Percentiles rank a stretch among this genome's conserved stretches.
phyloP scores from a whole-genome alignment of 1,140 invertebrate genomes.

The Nautilus pompilius region DNA sequence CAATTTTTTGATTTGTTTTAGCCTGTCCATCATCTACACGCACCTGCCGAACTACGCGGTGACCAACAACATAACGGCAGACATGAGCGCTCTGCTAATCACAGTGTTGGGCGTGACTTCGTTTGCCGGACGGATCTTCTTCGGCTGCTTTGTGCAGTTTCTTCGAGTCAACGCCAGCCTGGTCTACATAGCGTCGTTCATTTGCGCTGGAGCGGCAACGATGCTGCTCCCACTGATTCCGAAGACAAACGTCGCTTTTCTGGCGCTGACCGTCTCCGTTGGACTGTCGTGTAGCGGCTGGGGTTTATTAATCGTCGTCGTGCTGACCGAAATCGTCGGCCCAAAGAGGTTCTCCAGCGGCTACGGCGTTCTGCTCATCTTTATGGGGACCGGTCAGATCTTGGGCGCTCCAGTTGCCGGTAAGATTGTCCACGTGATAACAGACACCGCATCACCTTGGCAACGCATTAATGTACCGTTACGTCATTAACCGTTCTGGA shows the following conservation, averaged over 20 bases:
- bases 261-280: slow-evolving; percentile 16
- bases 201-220: slow-evolving; percentile 14
- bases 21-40: slow-evolving; percentile 24
- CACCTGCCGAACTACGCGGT: slow-evolving; percentile 21
- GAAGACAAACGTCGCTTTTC: slow-evolving; percentile 11
- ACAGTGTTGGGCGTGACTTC: slow-evolving; percentile 73
- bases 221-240: slow-evolving; percentile 13
- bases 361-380: slow-evolving; percentile 28
- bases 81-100: slow-evolving; percentile 69
- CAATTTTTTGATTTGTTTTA: slow-evolving; percentile 22
- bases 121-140: slow-evolving; percentile 23
- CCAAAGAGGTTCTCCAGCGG: slow-evolving; percentile 19
- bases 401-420: slow-evolving; percentile 26
- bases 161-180: slow-evolving; percentile 11
- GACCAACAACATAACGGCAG: slow-evolving; percentile 2
- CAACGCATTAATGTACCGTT: too few relatives aligned
- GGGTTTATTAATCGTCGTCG: slow-evolving; percentile 18
- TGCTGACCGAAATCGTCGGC: slow-evolving; percentile 22
- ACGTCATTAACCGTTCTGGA: too few relatives aligned
- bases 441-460: too few relatives aligned
- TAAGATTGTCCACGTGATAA: too few relatives aligned
- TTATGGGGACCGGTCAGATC: slow-evolving; percentile 23
- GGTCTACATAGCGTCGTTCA: slow-evolving; percentile 15
- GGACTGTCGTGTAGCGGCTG: slow-evolving; percentile 26
- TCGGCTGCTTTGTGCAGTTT: slow-evolving; percentile 14